Evolutionary conservation across 2,888 invertebrate genomes (phyloP), one percentile per base, ranked within the genome.

Genomic region (Zygogramma bicolorata): DNA sequence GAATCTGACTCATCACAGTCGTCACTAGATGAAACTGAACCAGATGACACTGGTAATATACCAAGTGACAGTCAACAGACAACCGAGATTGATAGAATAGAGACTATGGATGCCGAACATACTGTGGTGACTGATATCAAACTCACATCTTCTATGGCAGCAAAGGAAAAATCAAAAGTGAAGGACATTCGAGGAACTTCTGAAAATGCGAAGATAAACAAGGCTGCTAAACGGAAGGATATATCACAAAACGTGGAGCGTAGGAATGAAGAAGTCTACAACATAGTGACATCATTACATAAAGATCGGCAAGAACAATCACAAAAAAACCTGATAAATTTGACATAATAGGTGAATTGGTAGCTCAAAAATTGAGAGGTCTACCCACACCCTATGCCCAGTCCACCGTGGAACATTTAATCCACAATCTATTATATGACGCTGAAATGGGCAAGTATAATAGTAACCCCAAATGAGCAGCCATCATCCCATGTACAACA

Each of bases 121-220:
- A 67, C 18, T 59, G 67, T 67, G 67, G 59, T 67, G 67, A 65
- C 42, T 65, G 49, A 42, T 65, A 15, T 65, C 63, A 65, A 65
- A 65, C 61, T 38, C 18, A 22, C 61, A 42, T 67, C 58, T 67
- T 60, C 67, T 67, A 59, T 42, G 67, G 27, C 67, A 58, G 67
- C 59, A 34, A 34, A 34, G 34, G 34, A 34, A 10, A 34, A 34
- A 34, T 53, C 34, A 34, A 65, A 65, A 42, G 65, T 65, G 15
- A 22, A 58, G 27, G 29, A 58, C 59, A 58, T 58, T 58, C 20
- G 22, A 27, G n/a, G 22, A 25, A 27, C 59, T 58, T 8, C 59
- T 22, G 27, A 58, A 58, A 58, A 58, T n/a, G 59, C 29, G 20
- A 65, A 49, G 31, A 65, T 65, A 65, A 65, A 65, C 65, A 65